A percentile compares a stretch with the other conserved stretches of the same genome.
These are phyloP conservation scores for Aldrovandia affinis DNA, from an alignment of 2,797 vertebrate species.

Conservation along the genomic window DNA sequence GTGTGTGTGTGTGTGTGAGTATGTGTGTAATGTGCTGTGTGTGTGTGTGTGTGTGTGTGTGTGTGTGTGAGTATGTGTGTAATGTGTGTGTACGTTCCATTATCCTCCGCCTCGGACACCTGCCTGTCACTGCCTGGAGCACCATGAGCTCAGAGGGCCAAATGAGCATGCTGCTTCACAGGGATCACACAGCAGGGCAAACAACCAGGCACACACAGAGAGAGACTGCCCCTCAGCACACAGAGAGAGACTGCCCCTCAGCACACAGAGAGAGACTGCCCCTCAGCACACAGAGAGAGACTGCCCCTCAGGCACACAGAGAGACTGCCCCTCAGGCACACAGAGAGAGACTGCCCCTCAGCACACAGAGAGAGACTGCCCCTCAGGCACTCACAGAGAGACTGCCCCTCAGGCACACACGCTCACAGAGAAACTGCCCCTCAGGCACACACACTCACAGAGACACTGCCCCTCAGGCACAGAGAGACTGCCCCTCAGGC, in stretches of 20 bases:
- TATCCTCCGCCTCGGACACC: constrained; percentile 12
- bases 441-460: constrained; percentile 3
- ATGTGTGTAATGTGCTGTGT: not conserved
- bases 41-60: not conserved
- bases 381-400: no score
- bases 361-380: not conserved
- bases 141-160: not conserved
- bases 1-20: not conserved
- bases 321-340: not conserved
- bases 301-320: not conserved
- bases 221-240: no score
- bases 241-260: no score
- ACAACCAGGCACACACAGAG: not conserved
- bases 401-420: not conserved
- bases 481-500: no score
- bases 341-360: not conserved
- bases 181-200: not conserved
- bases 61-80: not conserved
- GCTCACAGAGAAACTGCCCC: no score
- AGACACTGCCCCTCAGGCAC: not conserved
- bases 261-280: no score
- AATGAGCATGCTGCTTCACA: constrained; percentile 1
- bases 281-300: no score
- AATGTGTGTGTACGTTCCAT: not conserved
- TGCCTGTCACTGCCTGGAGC: constrained; percentile 47